Base-by-base conservation (phyloP, 1,140 invertebrate species). In the Oedothorax gibbosus region DNA sequence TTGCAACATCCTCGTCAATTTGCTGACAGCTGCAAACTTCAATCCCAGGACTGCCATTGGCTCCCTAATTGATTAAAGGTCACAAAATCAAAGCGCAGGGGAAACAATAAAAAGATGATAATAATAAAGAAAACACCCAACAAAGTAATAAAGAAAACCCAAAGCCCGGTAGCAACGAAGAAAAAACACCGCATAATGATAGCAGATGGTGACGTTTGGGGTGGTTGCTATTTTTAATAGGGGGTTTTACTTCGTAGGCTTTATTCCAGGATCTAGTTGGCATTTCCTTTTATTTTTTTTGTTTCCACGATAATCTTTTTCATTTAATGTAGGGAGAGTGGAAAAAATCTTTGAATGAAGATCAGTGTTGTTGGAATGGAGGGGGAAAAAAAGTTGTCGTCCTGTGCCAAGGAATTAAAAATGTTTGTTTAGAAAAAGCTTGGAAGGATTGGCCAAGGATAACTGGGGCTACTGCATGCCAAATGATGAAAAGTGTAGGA, bases 221-320 rank as follows among this genome's bases (percentile, higher is more conserved):
- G 79, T 62, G 79, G 79, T 72, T 51, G 66, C 79, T 82, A 82
- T 82, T 71, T 82, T 72, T 82, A 82, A 82, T 82, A 57, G 68
- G 68, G 65, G 79, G 66, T 49, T 54, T 57, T 18, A 2, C 21
- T 8, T 7, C 51, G 10, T 35, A 35, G 35, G 35, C 35, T 35
- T 35, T 35, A 35, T 35, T 65, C 53, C 20, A 64, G 75, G 75
- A 77, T 64, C 75, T 77, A 64, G 35, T 35, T 35, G 35, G 35
- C 35, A 35, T 50, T 77, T 5, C 72, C 72, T 12, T 50, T 51
- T 49, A 62, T 62, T 77, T 60, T 51, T 0, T 56, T 20, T 49
- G 18, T 18, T 62, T 62, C 12, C 2, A 3, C 6, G 57, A 62
- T 62, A 71, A 50, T 51, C 35, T 35, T 35, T 35, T 66, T 62